Evolutionary conservation across 2,113 vertebrate genomes (phyloP).

Genomic region (Anser cygnoides): DNA sequence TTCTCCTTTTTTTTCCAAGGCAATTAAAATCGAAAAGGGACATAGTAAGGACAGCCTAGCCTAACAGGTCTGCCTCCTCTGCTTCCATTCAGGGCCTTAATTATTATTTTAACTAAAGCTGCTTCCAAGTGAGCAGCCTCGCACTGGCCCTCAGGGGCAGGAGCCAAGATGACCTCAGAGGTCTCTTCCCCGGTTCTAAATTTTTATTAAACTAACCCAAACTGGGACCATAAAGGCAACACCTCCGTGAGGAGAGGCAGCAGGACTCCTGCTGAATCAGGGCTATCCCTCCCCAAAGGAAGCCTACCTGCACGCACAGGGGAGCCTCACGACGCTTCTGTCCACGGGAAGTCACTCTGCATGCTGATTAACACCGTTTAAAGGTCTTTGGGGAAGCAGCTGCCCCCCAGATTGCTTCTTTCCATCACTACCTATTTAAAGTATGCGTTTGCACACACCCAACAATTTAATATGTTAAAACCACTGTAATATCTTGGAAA

Average conservation of each 20-base stretch:
- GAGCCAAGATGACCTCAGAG: slow-evolving; percentile 43
- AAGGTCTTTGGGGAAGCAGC: slow-evolving; percentile 4
- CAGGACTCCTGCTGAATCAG: slow-evolving; percentile 5
- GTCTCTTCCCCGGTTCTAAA: slow-evolving; percentile 11
- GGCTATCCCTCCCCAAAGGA: neutral
- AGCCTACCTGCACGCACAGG: accelerated
- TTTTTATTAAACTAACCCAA: slow-evolving; percentile 55
- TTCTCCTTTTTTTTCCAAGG: slow-evolving; percentile 71
- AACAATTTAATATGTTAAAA: slow-evolving; percentile 33
- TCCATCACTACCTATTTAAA: neutral
- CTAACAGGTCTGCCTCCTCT: slow-evolving; percentile 36
- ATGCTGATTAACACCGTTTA: slow-evolving; percentile 14
- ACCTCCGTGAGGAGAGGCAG: neutral
- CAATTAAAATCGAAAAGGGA: slow-evolving; percentile 76
- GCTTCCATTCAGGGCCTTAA: slow-evolving; percentile 48
- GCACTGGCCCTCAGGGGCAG: slow-evolving; percentile 29
- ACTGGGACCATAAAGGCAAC: neutral
- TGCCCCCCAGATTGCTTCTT: slow-evolving; percentile 22
- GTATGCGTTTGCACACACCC: neutral
- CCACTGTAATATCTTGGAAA: neutral
- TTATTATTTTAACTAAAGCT: slow-evolving; percentile 74
- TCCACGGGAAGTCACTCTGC: neutral
- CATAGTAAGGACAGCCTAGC: slow-evolving; percentile 63
- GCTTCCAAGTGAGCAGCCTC: slow-evolving; percentile 44
- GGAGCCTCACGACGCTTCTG: neutral